phyloP scores from a whole-genome alignment of 1,140 invertebrate species.

The Temnothorax longispinosus region DNA sequence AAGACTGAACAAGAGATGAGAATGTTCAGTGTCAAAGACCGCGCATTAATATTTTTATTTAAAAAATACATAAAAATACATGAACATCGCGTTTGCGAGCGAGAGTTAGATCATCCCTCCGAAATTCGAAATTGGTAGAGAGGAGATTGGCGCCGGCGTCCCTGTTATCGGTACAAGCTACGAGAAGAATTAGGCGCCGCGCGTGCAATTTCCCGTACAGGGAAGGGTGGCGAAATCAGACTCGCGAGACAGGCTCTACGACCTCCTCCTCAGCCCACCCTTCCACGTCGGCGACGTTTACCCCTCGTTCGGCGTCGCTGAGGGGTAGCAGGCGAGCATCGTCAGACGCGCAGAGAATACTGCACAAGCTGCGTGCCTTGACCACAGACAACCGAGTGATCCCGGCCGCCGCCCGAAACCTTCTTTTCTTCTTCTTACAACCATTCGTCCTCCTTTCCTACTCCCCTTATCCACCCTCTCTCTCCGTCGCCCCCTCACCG shows the following conservation, averaged over 20 bases:
- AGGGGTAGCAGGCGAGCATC: conserved; percentile 31
- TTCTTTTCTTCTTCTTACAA: conserved; percentile 70
- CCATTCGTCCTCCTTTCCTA: conserved; percentile 52
- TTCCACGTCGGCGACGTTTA: conserved; percentile 50
- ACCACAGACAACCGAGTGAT: conserved; percentile 83
- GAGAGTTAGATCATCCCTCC: background rate
- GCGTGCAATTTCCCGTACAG: conserved; percentile 46
- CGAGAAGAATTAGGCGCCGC: conserved; percentile 50
- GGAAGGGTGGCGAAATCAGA: conserved; percentile 45
- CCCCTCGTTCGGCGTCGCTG: conserved; percentile 46
- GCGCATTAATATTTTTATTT: background rate
- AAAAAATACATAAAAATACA: background rate
- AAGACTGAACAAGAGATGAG: background rate
- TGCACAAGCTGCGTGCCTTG: conserved; percentile 82
- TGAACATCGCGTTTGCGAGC: background rate
- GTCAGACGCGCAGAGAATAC: conserved; percentile 72
- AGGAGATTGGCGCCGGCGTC: conserved; percentile 9
- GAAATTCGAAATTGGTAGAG: background rate
- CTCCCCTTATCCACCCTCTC: conserved; percentile 2
- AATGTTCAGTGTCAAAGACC: background rate
- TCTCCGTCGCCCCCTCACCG: conserved; percentile 52
- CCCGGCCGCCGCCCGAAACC: conserved; percentile 81
- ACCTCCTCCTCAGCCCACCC: conserved; percentile 42
- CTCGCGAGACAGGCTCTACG: conserved; percentile 44
- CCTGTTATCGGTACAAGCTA: conserved; percentile 8